Evolutionary conservation across 1,140 invertebrate genomes (phyloP).

Genomic region (Coelopa frigida): DNA sequence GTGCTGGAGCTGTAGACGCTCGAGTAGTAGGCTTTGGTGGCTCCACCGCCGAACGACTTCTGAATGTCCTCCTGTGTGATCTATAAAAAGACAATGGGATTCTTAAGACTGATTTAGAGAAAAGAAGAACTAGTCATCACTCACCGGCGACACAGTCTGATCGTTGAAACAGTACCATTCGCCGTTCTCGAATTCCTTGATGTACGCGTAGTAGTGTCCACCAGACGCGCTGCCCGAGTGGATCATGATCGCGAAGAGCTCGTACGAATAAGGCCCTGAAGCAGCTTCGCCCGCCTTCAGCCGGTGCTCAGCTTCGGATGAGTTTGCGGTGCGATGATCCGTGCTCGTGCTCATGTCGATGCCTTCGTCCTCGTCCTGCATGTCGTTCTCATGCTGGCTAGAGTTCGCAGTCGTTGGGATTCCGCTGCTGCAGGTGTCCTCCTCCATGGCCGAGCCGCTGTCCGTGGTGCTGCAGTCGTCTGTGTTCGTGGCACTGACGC

Average conservation of each 20-base stretch:
- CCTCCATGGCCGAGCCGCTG: conserved; percentile 59
- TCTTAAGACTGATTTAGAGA: background rate
- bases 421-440: conserved; percentile 50
- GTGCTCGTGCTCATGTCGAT: conserved; percentile 60
- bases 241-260: conserved; percentile 89
- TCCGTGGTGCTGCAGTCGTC: conserved; percentile 67
- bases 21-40: conserved; percentile 63
- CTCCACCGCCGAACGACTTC: conserved; percentile 75
- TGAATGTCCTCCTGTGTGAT: conserved; percentile 76
- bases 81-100: conserved; percentile 41
- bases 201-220: conserved; percentile 91
- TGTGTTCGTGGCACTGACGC: conserved; percentile 2
- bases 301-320: conserved; percentile 21
- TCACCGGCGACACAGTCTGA: conserved; percentile 59
- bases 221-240: conserved; percentile 87
- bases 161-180: conserved; percentile 83
- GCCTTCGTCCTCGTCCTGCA: conserved; percentile 55
- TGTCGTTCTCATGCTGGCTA: conserved; percentile 39
- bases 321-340: conserved; percentile 32
- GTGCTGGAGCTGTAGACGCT: conserved; percentile 73
- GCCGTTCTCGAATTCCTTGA: conserved; percentile 73
- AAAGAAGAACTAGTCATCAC: conserved; percentile 14
- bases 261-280: conserved; percentile 74
- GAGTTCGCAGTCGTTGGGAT: conserved; percentile 38
- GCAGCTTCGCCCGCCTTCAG: conserved; percentile 29